These are phyloP conservation scores for Xiphophorus birchmanni DNA, from an alignment of 2,797 vertebrate species.

Conservation along the genomic window DNA sequence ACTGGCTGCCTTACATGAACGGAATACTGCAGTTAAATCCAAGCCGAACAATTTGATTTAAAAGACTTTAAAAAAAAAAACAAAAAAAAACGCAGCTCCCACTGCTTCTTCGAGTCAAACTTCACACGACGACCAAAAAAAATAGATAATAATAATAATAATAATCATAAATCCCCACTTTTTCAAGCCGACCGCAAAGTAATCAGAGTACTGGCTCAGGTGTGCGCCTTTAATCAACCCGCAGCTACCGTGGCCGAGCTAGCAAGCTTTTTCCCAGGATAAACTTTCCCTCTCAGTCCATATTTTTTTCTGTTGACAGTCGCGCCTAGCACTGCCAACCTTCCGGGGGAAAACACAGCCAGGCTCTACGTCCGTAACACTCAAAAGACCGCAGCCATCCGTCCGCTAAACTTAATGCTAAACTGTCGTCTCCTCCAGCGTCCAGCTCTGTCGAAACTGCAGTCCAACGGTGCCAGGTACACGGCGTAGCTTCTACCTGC, in stretches of 20 bases:
- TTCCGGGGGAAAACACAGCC: constrained; percentile 64
- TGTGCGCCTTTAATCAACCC: constrained; percentile 42
- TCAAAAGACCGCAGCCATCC: constrained; percentile 41
- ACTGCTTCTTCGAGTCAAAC: constrained; percentile 53
- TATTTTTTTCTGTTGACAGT: constrained; percentile 67
- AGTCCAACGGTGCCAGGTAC: constrained; percentile 30
- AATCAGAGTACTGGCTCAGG: constrained; percentile 52
- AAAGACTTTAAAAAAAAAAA: background rate
- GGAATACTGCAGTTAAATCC: background rate
- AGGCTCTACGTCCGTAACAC: constrained; percentile 28
- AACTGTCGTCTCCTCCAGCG: constrained; percentile 25
- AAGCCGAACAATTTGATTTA: background rate
- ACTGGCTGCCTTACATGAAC: constrained; percentile 10
- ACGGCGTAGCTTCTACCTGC: constrained; percentile 42
- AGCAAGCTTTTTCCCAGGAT: constrained; percentile 39
- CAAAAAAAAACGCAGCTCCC: constrained; percentile 4
- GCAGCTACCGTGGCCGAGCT: constrained; percentile 56
- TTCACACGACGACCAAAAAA: constrained; percentile 59
- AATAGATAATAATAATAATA: background rate
- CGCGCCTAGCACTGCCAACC: constrained; percentile 75
- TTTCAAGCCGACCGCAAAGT: constrained; percentile 12
- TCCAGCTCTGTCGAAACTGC: constrained; percentile 22
- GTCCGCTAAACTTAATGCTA: constrained; percentile 40
- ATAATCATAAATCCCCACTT: constrained; percentile 19
- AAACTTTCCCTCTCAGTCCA: constrained; percentile 74